A percentile compares a stretch with the other conserved stretches of the same genome.
Conservation (phyloP, 2,113 vertebrate species). For the Dissostichus mawsoni region DNA sequence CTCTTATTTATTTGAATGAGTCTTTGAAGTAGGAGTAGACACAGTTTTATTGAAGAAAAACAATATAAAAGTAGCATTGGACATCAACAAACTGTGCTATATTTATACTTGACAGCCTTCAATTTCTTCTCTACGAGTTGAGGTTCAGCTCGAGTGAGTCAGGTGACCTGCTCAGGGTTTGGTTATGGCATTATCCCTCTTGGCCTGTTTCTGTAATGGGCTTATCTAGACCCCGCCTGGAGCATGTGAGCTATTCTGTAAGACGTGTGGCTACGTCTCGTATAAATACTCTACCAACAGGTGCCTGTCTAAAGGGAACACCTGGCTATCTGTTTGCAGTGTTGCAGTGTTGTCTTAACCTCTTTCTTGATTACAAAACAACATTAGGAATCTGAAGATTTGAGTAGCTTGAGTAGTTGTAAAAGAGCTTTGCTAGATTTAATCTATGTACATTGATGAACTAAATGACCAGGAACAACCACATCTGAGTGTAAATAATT, state of each 20-base stretch:
- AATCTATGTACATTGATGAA: not conserved
- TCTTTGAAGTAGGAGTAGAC: not conserved
- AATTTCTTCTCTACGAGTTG: constrained; percentile 15
- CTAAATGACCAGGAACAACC: not conserved
- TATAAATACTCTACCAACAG: constrained; percentile 31
- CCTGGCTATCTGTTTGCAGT: not conserved
- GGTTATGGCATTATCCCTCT: constrained; percentile 68
- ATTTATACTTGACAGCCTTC: constrained; percentile 4
- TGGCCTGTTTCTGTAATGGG: constrained; percentile 83
- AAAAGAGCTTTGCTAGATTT: too few relatives aligned
- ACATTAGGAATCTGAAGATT: not conserved
- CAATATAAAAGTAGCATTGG: too few relatives aligned
- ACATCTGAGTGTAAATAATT: too few relatives aligned
- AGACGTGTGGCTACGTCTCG: constrained; percentile 18
- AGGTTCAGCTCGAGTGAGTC: constrained; percentile 35
- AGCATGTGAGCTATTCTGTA: constrained; percentile 31
- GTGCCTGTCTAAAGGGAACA: constrained; percentile 1
- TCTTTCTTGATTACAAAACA: not conserved
- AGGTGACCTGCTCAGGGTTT: constrained; percentile 66
- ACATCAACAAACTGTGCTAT: not conserved
- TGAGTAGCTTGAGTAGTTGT: not conserved
- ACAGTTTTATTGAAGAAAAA: not conserved
- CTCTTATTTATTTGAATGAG: not conserved
- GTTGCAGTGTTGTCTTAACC: not conserved
- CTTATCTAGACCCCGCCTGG: constrained; percentile 59